Evolutionary conservation across 1,140 invertebrate genomes (phyloP).

Genomic region (Cydia splendana): DNA sequence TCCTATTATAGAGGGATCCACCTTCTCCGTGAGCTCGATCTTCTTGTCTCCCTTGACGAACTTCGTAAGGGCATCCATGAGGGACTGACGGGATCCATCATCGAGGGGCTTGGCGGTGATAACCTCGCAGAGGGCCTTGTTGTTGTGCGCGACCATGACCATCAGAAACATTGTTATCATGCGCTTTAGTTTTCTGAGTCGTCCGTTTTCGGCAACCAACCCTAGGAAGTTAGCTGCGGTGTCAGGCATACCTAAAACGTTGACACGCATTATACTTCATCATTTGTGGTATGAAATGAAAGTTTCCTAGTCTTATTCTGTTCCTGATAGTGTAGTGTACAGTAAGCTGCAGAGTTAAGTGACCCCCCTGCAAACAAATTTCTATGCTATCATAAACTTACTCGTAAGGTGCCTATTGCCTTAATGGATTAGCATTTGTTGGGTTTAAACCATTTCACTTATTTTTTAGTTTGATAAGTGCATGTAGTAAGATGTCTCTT

Average conservation of each 20-base stretch:
- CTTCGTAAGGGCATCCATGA: slow-evolving; percentile 58
- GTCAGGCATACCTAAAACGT: slow-evolving; percentile 56
- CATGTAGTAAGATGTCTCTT: too few species aligned
- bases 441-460: too few species aligned
- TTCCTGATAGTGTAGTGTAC: too few species aligned
- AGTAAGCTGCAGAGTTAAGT: too few species aligned
- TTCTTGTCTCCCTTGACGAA: slow-evolving; percentile 60
- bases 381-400: too few species aligned
- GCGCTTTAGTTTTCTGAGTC: slow-evolving; percentile 54
- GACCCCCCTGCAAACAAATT: too few species aligned
- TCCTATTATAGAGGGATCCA: slow-evolving; percentile 63
- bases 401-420: too few species aligned
- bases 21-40: slow-evolving; percentile 63
- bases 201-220: slow-evolving; percentile 66
- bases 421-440: too few species aligned
- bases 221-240: slow-evolving; percentile 60
- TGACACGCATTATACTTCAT: background rate
- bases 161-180: slow-evolving; percentile 61
- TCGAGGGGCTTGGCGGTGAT: slow-evolving; percentile 68
- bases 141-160: slow-evolving; percentile 69
- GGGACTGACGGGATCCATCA: slow-evolving; percentile 42
- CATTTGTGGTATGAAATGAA: too few species aligned
- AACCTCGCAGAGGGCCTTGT: slow-evolving; percentile 66
- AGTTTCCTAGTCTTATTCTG: too few species aligned
- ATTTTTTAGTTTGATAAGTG: too few species aligned